Conservation (phyloP, 2,113 vertebrate species). For the Cettia cetti region DNA sequence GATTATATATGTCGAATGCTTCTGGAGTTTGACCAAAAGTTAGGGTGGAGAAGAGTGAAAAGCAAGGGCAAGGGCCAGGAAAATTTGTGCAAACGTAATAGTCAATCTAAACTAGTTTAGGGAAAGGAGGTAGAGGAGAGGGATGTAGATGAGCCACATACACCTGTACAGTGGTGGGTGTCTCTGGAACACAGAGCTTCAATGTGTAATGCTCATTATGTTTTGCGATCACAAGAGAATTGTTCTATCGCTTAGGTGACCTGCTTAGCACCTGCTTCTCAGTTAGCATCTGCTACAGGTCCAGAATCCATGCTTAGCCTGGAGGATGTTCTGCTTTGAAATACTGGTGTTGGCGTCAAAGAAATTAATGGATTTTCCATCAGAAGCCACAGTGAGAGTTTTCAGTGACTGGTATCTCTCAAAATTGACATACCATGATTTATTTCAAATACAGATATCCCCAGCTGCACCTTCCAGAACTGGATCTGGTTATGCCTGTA, state of each 20-base stretch:
- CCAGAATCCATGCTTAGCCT: background rate
- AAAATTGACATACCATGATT: background rate
- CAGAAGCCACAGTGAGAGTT: background rate
- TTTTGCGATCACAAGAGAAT: background rate
- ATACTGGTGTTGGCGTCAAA: background rate
- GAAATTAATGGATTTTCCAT: background rate
- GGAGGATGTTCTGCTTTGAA: background rate
- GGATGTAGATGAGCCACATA: background rate
- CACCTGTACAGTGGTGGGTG: accelerated
- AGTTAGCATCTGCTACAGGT: background rate
- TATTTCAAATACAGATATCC: background rate
- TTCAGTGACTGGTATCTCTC: background rate
- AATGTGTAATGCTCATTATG: background rate
- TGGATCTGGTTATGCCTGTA: background rate
- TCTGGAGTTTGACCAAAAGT: background rate
- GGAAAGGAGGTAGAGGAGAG: background rate
- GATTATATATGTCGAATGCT: background rate
- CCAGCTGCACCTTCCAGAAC: background rate
- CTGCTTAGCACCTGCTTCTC: background rate
- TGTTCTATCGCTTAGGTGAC: background rate
- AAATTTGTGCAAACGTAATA: background rate
- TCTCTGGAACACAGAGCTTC: background rate
- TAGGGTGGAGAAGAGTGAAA: background rate
- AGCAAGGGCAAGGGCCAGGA: background rate
- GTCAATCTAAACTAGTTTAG: background rate